Base-by-base conservation (phyloP, 2,113 vertebrate genomes). In the Heteronetta atricapilla region DNA sequence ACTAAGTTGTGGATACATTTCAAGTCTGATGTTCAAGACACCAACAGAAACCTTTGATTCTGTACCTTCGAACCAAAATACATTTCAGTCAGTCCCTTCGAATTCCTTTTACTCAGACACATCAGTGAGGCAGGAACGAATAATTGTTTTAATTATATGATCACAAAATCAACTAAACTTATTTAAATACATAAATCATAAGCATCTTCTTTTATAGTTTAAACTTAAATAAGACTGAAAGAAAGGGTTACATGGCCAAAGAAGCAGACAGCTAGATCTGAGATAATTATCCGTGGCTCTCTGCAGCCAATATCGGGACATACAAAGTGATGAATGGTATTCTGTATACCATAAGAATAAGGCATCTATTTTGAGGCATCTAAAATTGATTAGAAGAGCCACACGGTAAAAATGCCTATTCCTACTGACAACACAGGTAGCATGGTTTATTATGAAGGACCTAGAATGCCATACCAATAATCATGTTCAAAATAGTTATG, bases 1-100 rank as follows among this genome's bases (percentile, higher is more conserved):
- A 78, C 67, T 97, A 73, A 99, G 98, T 21, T 97, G 98, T 85
- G 99, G 99, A 96, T 98, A 99, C 82, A 99, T 97, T 97, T 99
- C 99, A 96, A 99, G 97, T 86, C 98, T 99, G 95, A 99, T 95
- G 52, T 98, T 99, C 97, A 99, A 97, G 97, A 99, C 97, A 78
- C 99, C 99, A 91, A 98, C 98, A 83, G 99, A 98, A 84, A 99
- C 98, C 97, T 99, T 99, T 93, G 98, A 98, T 97, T 99, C 99
- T 93, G 98, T 98, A 93, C 99, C 99, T 99, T 96, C 38, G 87
- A 97, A 96, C 25, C 29, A 84, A 97, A 97, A 92, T 46, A 76
- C 42, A 82, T 48, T 80, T 87, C 73, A 7, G 78, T 97, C 55
- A 97, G 79, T 91, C 59, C 10, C 74, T 59, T 92, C 44, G 86